A percentile compares a stretch with the other conserved stretches of the same genome.
These are phyloP conservation scores for Silurus lanzhouensis DNA, from an alignment of 2,797 vertebrate species.

Conservation along the genomic window DNA sequence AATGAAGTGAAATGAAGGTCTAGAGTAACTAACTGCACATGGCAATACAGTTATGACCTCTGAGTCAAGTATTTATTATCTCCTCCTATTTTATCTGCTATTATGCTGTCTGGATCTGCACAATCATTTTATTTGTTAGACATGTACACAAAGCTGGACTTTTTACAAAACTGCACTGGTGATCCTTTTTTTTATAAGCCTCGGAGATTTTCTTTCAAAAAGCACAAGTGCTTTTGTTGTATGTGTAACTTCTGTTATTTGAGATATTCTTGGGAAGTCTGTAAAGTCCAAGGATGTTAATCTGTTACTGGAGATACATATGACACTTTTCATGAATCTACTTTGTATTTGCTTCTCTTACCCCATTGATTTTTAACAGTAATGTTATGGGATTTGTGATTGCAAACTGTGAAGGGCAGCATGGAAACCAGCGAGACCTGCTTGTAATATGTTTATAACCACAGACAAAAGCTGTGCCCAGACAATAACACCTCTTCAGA, in stretches of 20 bases:
- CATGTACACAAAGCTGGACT: not conserved
- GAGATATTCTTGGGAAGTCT: not conserved
- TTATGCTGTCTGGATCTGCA: constrained; percentile 2
- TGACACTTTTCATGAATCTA: not conserved
- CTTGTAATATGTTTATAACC: not conserved
- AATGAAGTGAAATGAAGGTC: not conserved
- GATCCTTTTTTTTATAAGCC: not conserved
- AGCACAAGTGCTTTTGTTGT: not conserved
- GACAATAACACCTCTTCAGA: not conserved
- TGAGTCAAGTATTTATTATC: constrained; percentile 21
- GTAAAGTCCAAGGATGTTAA: not conserved
- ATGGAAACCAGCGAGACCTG: not conserved
- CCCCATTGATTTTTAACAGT: not conserved
- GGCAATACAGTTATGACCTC: constrained; percentile 21
- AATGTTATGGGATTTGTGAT: not conserved
- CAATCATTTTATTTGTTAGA: constrained; percentile 14
- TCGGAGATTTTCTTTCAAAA: not conserved
- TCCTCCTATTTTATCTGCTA: constrained; percentile 12
- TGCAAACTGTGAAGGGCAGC: not conserved
- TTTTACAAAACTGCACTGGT: not conserved
- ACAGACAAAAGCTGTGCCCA: not conserved
- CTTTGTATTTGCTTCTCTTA: not conserved
- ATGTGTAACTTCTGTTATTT: not conserved
- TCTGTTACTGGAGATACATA: not conserved
- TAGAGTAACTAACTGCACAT: constrained; percentile 26